Percentiles rank a stretch among this genome's conserved stretches.
These are phyloP conservation scores for Colaptes auratus DNA, from an alignment of 2,113 vertebrate species.

Conservation along the genomic window DNA sequence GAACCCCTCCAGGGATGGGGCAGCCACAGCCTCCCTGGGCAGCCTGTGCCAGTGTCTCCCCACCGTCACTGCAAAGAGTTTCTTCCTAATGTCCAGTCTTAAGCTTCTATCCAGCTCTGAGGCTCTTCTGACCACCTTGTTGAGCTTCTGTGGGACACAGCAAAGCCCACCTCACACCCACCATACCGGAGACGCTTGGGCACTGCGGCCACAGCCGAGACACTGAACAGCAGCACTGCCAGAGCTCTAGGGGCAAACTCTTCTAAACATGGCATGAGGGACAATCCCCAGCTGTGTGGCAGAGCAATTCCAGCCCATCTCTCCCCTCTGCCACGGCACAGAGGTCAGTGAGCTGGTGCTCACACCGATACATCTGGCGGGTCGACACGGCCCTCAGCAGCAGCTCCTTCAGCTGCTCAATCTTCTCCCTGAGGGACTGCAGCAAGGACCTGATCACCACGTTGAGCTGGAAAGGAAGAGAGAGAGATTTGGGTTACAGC, in stretches of 20 bases:
- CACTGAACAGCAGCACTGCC: background rate
- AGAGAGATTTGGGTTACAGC: background rate
- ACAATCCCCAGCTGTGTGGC: rapidly evolving
- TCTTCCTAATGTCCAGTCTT: too few species aligned
- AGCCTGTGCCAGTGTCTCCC: too few species aligned
- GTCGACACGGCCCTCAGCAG: conserved; percentile 85
- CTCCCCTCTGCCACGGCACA: background rate
- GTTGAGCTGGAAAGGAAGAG: conserved; percentile 82
- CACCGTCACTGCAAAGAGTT: too few species aligned
- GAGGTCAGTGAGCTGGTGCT: background rate
- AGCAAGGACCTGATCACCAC: conserved; percentile 86
- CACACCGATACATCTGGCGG: conserved; percentile 88
- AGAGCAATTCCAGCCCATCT: background rate
- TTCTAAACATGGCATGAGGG: background rate
- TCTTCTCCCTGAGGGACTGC: conserved; percentile 91
- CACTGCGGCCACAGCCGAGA: background rate
- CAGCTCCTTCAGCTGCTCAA: conserved; percentile 86
- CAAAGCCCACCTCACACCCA: background rate
- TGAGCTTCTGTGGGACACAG: background rate
- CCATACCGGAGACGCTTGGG: rapidly evolving
- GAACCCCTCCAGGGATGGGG: too few species aligned
- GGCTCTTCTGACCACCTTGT: rapidly evolving
- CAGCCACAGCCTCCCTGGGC: too few species aligned
- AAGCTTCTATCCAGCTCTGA: background rate
- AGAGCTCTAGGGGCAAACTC: background rate